Conservation (phyloP, 1,140 invertebrate genomes). For the Ostrea denselamellosa region DNA sequence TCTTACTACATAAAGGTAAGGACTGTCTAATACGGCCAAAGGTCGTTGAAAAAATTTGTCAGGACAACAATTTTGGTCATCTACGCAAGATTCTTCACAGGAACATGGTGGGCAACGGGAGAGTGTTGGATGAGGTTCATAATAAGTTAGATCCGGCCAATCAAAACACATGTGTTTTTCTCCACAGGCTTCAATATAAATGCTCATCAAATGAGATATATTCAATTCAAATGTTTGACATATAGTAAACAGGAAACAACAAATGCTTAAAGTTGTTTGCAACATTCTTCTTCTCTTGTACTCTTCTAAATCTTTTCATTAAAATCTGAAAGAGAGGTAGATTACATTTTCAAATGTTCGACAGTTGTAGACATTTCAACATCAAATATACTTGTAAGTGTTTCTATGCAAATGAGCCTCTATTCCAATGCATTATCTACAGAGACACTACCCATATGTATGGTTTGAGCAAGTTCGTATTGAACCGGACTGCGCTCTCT, state of each 20-base stretch:
- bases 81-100: background rate
- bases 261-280: background rate
- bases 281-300: background rate
- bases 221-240: background rate
- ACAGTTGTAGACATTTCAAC: too few species aligned
- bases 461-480: too few species aligned
- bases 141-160: background rate
- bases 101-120: background rate
- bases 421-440: too few species aligned
- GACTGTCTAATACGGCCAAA: background rate
- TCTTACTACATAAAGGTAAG: background rate
- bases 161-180: background rate
- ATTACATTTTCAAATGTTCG: too few species aligned
- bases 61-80: background rate
- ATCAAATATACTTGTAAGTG: too few species aligned
- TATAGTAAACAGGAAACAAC: background rate
- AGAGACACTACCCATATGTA: too few species aligned
- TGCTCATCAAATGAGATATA: background rate
- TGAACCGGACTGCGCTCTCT: too few species aligned
- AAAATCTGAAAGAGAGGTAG: background rate
- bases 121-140: background rate
- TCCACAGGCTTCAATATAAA: background rate
- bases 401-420: too few species aligned
- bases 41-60: slow-evolving; percentile 2
- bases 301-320: too few species aligned